phyloP scores from a whole-genome alignment of 2,888 invertebrate genomes.

The Aelia acuminata region DNA sequence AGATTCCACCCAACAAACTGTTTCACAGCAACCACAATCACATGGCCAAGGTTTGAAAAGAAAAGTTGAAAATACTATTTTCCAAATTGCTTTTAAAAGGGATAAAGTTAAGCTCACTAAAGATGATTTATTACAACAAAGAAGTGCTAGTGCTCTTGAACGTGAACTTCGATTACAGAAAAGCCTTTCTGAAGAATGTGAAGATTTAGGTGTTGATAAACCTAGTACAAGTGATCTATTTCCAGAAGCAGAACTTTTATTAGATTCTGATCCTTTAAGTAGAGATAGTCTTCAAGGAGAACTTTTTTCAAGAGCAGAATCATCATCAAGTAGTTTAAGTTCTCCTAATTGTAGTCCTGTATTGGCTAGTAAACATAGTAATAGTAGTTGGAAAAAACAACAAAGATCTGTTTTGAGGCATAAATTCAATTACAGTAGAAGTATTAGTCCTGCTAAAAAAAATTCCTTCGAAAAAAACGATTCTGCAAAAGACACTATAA shows the following conservation, averaged over 20 bases:
- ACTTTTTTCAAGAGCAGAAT: constrained; percentile 70
- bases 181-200: constrained; percentile 83
- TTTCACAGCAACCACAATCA: constrained; percentile 48
- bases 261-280: constrained; percentile 79
- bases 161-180: constrained; percentile 76
- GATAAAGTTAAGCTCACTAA: constrained; percentile 64
- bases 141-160: constrained; percentile 72
- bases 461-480: constrained; percentile 49
- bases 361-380: constrained; percentile 54
- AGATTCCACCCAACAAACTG: constrained; percentile 49
- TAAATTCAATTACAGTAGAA: constrained; percentile 49
- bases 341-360: constrained; percentile 65
- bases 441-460: constrained; percentile 55
- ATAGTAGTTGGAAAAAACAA: constrained; percentile 62
- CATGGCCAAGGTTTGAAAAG: constrained; percentile 62
- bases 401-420: constrained; percentile 56
- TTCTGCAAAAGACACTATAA: background rate
- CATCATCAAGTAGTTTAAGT: constrained; percentile 69
- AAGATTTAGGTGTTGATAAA: constrained; percentile 83
- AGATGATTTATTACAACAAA: constrained; percentile 67
- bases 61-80: constrained; percentile 65
- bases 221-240: constrained; percentile 85
- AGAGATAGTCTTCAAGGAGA: constrained; percentile 69
- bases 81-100: constrained; percentile 65
- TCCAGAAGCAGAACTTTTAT: constrained; percentile 82